Evolutionary conservation across 2,888 invertebrate species (phyloP), one percentile per base, ranked within the genome.

Genomic region (Perithous albicinctus): DNA sequence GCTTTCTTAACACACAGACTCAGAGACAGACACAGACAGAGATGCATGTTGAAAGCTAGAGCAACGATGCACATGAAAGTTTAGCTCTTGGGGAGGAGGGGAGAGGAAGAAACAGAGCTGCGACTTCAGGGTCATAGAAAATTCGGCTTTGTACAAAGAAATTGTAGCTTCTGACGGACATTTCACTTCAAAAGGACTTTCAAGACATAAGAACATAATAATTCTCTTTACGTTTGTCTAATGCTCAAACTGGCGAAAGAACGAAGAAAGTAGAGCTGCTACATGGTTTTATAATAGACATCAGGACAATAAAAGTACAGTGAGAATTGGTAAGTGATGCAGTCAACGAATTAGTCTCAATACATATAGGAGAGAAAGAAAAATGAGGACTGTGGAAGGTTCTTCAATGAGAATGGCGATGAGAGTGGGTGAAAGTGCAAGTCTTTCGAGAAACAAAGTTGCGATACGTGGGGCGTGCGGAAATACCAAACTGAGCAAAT

Each of bases 371-470:
- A 7, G n/a, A 26, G n/a, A n/a, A 1, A 29, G 54, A 54, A 64
- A 35, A 29, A 26, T 18, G 59, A 12, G 12, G 32, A 67, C 20
- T 20, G 20, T 20, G n/a, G 54, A 23, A 69, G 41, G 7, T 2
- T 35, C n/a, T n/a, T 8, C 38, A 38, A 54, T n/a, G 48, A 67
- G 54, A n/a, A 8, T 12, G 32, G 54, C 6, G n/a, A 15, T 6
- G 46, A 10, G 56, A 66, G 51, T n/a, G 56, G 41, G 10, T 41
- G n/a, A 12, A 56, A 35, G 23, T 26, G n/a, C n/a, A 38, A 56
- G 51, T 56, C 48, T 67, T 79, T 67, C 38, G 61, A 61, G 67
- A 63, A 74, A 74, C 67, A 63, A 61, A 79, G 67, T 54, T 74
- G 79, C 54, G 20, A 18, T 51, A 69, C 67, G 79, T 79, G 73